Percentiles rank a stretch among this genome's conserved stretches.
phyloP scores from a whole-genome alignment of 2,113 vertebrate genomes.

The Benitochromis conjunctus region DNA sequence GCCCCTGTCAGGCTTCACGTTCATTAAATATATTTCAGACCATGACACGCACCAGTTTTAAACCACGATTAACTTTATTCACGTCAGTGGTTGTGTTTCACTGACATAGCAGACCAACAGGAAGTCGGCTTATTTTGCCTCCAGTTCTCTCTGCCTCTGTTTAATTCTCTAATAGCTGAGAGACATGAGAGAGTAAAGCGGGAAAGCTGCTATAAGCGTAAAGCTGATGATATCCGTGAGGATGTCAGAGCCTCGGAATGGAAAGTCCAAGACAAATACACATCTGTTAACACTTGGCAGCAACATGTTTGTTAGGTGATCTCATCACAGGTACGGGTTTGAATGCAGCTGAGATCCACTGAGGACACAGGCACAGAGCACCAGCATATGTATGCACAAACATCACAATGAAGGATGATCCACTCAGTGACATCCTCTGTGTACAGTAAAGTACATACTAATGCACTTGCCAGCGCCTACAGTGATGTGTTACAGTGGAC shows the following conservation, averaged over 20 bases:
- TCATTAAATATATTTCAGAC: neutral
- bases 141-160: neutral
- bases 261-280: neutral
- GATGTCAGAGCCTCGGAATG: neutral
- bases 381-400: neutral
- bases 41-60: neutral
- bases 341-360: neutral
- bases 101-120: neutral
- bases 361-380: neutral
- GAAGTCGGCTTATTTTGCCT: neutral
- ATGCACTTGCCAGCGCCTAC: neutral
- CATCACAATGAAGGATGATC: neutral
- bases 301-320: neutral
- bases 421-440: neutral
- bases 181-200: neutral
- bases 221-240: neutral
- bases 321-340: neutral
- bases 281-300: neutral
- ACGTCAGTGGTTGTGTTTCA: neutral
- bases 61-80: neutral
- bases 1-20: neutral
- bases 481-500: neutral
- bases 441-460: neutral
- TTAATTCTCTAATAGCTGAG: neutral
- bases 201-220: neutral